Conservation (phyloP, 35 echinoderm and acorn worm species). For the Ophiothrix spiculata region DNA sequence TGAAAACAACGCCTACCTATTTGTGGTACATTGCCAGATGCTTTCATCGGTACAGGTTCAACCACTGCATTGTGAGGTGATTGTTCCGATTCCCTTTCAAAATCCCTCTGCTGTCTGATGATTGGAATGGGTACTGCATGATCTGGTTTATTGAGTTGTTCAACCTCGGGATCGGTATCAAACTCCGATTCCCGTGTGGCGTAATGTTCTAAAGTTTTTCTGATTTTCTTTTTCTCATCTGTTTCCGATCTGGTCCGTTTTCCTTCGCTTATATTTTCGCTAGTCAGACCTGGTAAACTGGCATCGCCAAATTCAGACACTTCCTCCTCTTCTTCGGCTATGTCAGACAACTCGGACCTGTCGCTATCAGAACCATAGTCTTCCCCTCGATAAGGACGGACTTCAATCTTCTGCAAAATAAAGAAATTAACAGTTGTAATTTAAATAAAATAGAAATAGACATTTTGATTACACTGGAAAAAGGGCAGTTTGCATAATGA, state of each 20-base stretch:
- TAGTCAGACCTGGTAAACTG: constrained; percentile 61
- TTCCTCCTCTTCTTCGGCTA: constrained; percentile 93
- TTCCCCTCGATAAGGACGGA: neutral
- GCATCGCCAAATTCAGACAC: constrained; percentile 80
- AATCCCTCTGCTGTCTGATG: constrained; percentile 86
- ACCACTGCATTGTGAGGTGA: constrained; percentile 94
- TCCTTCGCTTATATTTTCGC: constrained; percentile 53
- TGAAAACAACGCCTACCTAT: too few species aligned
- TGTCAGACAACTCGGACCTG: constrained; percentile 90
- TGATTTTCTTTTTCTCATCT: constrained; percentile 70
- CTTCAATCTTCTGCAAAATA: constrained; percentile 18
- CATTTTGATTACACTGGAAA: too few species aligned
- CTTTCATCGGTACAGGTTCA: constrained; percentile 92
- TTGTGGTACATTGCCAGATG: constrained; percentile 68
- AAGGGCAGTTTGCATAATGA: too few species aligned
- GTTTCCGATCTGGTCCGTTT: constrained; percentile 43
- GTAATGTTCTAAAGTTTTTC: constrained; percentile 60
- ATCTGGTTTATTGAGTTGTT: constrained; percentile 83
- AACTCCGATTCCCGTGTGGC: constrained; percentile 80
- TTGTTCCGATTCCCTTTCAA: constrained; percentile 92
- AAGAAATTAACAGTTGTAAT: too few species aligned
- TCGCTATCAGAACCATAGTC: constrained; percentile 92
- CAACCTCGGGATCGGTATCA: constrained; percentile 97
- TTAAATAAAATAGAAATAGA: too few species aligned
- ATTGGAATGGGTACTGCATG: constrained; percentile 91